Conservation (phyloP, 2,888 invertebrate genomes). For the Macropis europaea region DNA sequence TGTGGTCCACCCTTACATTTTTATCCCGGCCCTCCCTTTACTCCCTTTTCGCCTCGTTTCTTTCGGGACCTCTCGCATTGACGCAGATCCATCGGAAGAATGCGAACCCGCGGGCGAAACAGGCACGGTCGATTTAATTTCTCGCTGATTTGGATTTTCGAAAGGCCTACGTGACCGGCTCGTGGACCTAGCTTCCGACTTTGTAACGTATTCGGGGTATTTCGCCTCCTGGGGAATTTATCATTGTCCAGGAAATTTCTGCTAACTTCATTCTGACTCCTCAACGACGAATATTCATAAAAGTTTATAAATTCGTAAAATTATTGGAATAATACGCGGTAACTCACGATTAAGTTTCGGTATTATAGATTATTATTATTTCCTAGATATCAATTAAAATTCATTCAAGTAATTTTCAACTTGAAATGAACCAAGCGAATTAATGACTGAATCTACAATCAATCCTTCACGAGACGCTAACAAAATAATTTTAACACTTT, state of each 20-base stretch:
- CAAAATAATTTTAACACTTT: too few relatives aligned
- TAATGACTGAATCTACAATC: too few relatives aligned
- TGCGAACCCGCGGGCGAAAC: slow-evolving; percentile 50
- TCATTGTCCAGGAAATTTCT: background rate
- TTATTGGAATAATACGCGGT: too few relatives aligned
- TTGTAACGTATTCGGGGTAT: slow-evolving; percentile 20
- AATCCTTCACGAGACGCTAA: too few relatives aligned
- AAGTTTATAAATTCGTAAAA: too few relatives aligned
- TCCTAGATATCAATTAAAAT: too few relatives aligned
- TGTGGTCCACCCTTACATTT: slow-evolving; percentile 53
- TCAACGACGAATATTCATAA: too few relatives aligned
- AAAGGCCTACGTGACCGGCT: slow-evolving; percentile 49
- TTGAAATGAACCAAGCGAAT: too few relatives aligned
- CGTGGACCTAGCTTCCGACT: slow-evolving; percentile 15
- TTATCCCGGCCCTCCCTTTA: background rate
- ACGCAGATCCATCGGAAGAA: slow-evolving; percentile 49
- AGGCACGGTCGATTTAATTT: slow-evolving; percentile 63
- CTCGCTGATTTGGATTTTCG: slow-evolving; percentile 57
- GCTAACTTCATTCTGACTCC: too few relatives aligned
- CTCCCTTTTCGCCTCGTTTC: slow-evolving; percentile 15
- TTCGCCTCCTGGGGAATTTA: background rate
- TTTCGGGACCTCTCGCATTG: slow-evolving; percentile 25
- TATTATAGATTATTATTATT: too few relatives aligned
- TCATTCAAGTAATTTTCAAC: too few relatives aligned
- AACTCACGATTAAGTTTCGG: too few relatives aligned